phyloP scores from a whole-genome alignment of 2,797 vertebrate genomes.

The Psittacula derbiana region DNA sequence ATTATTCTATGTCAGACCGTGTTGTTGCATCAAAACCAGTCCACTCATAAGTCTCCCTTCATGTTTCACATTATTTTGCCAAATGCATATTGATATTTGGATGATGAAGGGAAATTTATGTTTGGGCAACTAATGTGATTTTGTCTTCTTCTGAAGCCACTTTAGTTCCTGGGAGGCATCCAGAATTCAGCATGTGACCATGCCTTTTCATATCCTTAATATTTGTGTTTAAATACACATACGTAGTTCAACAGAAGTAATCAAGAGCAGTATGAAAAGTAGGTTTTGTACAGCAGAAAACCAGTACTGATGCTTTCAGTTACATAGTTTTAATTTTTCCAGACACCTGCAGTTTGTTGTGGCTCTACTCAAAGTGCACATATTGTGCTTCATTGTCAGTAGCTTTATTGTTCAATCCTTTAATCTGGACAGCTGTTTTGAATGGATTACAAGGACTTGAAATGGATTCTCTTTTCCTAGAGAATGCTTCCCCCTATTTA shows the following conservation, averaged over 20 bases:
- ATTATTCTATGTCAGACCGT: neutral
- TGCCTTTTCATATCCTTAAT: slow-evolving; percentile 38
- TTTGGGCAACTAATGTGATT: slow-evolving; percentile 1
- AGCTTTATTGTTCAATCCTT: neutral
- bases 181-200: neutral
- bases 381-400: neutral
- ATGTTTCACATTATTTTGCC: slow-evolving; percentile 5
- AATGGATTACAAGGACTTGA: neutral
- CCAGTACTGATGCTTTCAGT: neutral
- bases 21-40: neutral
- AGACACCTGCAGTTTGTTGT: neutral
- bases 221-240: slow-evolving; percentile 13
- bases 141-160: slow-evolving; percentile 6
- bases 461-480: neutral
- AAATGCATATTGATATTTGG: slow-evolving; percentile 32
- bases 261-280: neutral
- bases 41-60: neutral
- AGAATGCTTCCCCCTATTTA: neutral
- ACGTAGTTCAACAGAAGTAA: slow-evolving; percentile 13
- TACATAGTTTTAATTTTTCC: neutral
- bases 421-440: slow-evolving; percentile 16
- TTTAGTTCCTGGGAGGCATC: neutral
- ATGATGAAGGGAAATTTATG: slow-evolving; percentile 7
- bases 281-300: neutral
- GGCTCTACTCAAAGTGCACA: neutral